A percentile compares a stretch with the other conserved stretches of the same genome.
phyloP scores from a whole-genome alignment of 1,140 invertebrate species.

The fruit fly (Drosophila melanogaster) region DNA sequence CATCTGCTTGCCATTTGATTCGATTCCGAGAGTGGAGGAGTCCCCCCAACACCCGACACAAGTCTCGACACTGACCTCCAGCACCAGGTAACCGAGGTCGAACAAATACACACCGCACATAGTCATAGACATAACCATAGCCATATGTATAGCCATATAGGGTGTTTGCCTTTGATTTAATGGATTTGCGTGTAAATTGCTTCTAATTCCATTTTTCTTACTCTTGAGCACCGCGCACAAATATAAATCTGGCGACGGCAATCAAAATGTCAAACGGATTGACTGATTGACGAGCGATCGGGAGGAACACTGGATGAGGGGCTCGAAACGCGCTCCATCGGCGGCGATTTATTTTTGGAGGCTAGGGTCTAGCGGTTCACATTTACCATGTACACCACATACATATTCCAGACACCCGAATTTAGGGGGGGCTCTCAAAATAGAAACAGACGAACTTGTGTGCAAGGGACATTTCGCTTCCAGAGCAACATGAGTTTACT shows the following conservation, averaged over 20 bases:
- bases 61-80: constrained; percentile 66
- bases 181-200: constrained; percentile 65
- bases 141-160: constrained; percentile 13
- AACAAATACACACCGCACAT: constrained; percentile 12
- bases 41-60: constrained; percentile 12
- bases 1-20: constrained; percentile 46
- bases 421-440: constrained; percentile 14
- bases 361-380: constrained; percentile 19
- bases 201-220: constrained; percentile 51
- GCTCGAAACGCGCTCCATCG: constrained; percentile 21
- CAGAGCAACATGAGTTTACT: background rate
- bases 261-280: constrained; percentile 69
- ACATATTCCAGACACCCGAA: constrained; percentile 38
- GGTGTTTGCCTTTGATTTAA: constrained; percentile 55
- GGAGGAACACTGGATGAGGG: constrained; percentile 24
- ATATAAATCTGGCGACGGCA: constrained; percentile 51
- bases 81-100: constrained; percentile 54
- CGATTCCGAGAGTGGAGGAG: constrained; percentile 16
- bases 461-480: background rate
- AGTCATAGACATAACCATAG: constrained; percentile 3
- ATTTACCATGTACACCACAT: constrained; percentile 5
- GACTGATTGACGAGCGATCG: constrained; percentile 66
- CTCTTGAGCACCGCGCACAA: constrained; percentile 29
- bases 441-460: constrained; percentile 26
- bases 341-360: constrained; percentile 44